Evolutionary conservation across 2,888 invertebrate genomes (phyloP), one percentile per base, ranked within the genome.

Genomic region (Hypolimnas misippus): DNA sequence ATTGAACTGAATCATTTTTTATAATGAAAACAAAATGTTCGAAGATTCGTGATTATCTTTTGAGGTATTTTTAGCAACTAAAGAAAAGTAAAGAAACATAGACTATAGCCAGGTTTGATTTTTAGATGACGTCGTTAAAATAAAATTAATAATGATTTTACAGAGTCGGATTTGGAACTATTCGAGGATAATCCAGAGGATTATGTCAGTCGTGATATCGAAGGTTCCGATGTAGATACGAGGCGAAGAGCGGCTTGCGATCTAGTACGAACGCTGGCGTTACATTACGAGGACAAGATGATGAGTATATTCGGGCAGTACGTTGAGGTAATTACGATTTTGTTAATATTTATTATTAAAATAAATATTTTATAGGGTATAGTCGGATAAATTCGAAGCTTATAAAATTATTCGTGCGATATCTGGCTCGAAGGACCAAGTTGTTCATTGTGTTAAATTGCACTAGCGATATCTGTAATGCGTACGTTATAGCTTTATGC

Each of bases 141-240:
- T 33, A 25, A 25, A 25, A 25, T 25, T 3, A 25, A 25, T 25
- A 25, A 25, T 25, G 5, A 25, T 25, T 21, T 33, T 49, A 6
- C 76, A 96, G 95, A 95, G 57, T 96, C 98, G 0, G 99, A 99
- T 87, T 96, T 98, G 84, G 99, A 99, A 83, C 84, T 98, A 49
- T 99, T 99, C 87, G 98, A 98, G 84, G 99, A 99, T 81, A 99
- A 99, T 81, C 97, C 99, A 0, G 98, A 99, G 78, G 99, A 99
- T 87, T 99, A 98, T 80, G 98, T 98, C 66, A 93, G 98, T 3
- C 93, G 98, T 31, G 99, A 99, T 87, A 98, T 99, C 68, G 99
- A 99, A 91, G 99, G 99, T 5, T 98, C 98, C 7, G 99, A 99
- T 88, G 96, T 98, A 66, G 99, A 99, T 84, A 99, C 99, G 0